A percentile compares a stretch with the other conserved stretches of the same genome.
Evolutionary conservation across 2,888 invertebrate species (phyloP).

Genomic region (Halictus quadricinctus): DNA sequence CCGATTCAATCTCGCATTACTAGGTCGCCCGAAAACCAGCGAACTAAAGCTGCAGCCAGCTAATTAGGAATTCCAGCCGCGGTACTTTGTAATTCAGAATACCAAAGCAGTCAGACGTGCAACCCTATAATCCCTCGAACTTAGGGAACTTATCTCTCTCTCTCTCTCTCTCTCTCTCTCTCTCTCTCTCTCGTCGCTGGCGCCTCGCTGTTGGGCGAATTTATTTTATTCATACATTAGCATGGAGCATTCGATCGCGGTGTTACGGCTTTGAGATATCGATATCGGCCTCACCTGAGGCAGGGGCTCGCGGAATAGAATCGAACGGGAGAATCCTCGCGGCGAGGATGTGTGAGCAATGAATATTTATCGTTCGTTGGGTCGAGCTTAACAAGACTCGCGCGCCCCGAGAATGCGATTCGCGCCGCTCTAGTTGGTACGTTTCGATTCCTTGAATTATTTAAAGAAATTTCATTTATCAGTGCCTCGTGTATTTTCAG

Average conservation of each 20-base stretch:
- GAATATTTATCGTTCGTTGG: constrained; percentile 80
- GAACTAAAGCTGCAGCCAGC: constrained; percentile 9
- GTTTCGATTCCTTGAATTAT: constrained; percentile 73
- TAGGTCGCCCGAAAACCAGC: constrained; percentile 8
- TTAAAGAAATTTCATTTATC: constrained; percentile 76
- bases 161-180: background rate
- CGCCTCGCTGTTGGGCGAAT: background rate
- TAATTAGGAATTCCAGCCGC: constrained; percentile 19
- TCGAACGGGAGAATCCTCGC: constrained; percentile 17
- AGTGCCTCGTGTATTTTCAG: constrained; percentile 51
- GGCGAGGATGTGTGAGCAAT: constrained; percentile 64
- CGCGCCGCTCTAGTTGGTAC: constrained; percentile 12
- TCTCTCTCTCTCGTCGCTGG: background rate
- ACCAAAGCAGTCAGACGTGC: constrained; percentile 17
- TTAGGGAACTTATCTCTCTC: background rate
- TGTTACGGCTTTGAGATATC: background rate
- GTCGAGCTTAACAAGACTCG: constrained; percentile 75
- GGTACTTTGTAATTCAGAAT: constrained; percentile 19
- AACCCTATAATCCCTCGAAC: constrained; percentile 15
- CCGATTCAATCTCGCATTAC: constrained; percentile 10
- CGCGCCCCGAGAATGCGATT: constrained; percentile 31
- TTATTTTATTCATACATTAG: constrained; percentile 14
- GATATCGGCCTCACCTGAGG: background rate
- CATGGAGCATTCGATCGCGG: background rate
- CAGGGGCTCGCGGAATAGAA: background rate